phyloP scores from a whole-genome alignment of 2,113 vertebrate species.

The Sialia sialis region DNA sequence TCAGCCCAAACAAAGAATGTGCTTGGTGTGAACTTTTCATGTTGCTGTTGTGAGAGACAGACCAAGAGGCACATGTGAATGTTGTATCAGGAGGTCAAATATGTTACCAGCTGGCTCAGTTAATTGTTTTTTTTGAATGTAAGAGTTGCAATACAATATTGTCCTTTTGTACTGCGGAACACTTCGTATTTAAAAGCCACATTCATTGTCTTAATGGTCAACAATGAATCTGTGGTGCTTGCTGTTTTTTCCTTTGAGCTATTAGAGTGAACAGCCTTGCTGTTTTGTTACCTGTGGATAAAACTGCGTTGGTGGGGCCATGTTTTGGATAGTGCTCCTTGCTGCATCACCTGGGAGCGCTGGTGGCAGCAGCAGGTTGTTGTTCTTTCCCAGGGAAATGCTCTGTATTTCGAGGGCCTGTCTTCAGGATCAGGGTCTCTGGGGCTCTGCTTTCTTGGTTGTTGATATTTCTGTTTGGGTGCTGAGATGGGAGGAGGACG shows the following conservation, averaged over 20 bases:
- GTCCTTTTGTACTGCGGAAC: not conserved
- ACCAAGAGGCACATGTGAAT: not conserved
- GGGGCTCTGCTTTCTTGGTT: not conserved
- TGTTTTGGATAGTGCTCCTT: not conserved
- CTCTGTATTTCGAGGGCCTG: not conserved
- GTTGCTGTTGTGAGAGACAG: not conserved
- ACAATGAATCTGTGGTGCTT: not conserved
- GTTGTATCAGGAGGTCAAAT: not conserved
- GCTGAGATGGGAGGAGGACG: not conserved
- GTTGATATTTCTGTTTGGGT: not conserved
- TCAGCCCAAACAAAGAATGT: not conserved
- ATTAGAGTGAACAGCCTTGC: not conserved
- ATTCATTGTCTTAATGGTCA: constrained; percentile 45
- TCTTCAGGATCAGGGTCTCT: not conserved
- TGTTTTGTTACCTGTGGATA: not conserved
- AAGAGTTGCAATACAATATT: not conserved
- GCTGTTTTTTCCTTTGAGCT: constrained; percentile 20
- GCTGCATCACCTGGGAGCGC: not conserved
- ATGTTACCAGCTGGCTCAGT: not conserved
- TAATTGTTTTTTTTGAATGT: not conserved
- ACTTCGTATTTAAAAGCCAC: not conserved
- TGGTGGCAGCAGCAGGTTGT: not conserved
- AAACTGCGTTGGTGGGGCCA: not conserved
- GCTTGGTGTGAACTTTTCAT: not conserved
- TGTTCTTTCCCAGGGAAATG: not conserved